Evolutionary conservation across 2,888 invertebrate genomes (phyloP), one percentile per base, ranked within the genome.

Genomic region (Pristionchus arcanus): DNA sequence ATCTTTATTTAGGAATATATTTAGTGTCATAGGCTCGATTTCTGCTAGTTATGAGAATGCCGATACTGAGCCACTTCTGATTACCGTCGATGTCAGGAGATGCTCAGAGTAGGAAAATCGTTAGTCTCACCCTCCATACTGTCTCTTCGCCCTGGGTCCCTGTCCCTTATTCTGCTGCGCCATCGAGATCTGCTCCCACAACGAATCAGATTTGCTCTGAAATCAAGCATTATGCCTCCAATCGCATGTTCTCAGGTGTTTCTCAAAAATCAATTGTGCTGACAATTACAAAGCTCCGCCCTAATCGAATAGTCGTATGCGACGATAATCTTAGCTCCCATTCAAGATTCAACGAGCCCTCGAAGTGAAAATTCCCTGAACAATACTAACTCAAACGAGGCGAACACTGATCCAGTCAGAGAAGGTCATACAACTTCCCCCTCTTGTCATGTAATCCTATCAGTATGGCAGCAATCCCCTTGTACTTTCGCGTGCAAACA

Each of bases 151-250:
- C 68, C 89, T 49, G 3, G 59, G 66, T 31, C 42, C 34, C 81
- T 59, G 31, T 5, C 87, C 90, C 37, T 90, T 86, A 28, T 63
- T 71, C 55, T 89, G 77, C 77, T 91, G 91, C 2, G 91, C 88
- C 49, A 81, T 31, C n/a, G 87, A 77, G 2, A 91, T 90, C 71
- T 91, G 91, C 63, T 91, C 88, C 91, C 91, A 91, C 42, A 91
- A 49, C 55, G 90, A 91, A 53, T 89, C 90, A 31, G 91, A 88
- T 25, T 88, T 88, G 71, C 74, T 88, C 87, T 88, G 87, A 0
- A 88, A 63, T 21, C 42, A 49, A 1, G 42, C 9, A 42, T 42
- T 42, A 42, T 42, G 42, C 13, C 42, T n/a, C 4, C 42, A 9
- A 9, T 49, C 3, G 9, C 42, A 49, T 0, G 42, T 49, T 49